A percentile compares a stretch with the other conserved stretches of the same genome.
Evolutionary conservation across 2,113 vertebrate species (phyloP).

Genomic region (Micromys minutus): DNA sequence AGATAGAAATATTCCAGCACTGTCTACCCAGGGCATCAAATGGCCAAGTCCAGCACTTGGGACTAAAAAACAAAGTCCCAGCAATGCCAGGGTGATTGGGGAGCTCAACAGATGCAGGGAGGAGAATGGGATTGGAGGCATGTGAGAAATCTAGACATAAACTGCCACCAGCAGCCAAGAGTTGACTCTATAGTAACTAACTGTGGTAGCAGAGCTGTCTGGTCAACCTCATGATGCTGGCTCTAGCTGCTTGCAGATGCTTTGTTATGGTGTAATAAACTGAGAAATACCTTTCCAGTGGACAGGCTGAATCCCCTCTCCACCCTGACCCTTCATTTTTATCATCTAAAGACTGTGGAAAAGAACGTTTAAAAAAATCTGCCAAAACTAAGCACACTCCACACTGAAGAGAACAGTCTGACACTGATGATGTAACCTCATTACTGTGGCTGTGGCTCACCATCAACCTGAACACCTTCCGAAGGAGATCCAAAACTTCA

Average conservation of each 20-base stretch:
- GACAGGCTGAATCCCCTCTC: slow-evolving; percentile 93
- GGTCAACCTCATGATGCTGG: slow-evolving; percentile 95
- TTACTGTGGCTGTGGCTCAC: not conserved
- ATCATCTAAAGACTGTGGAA: slow-evolving; percentile 98
- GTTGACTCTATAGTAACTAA: slow-evolving; percentile 98
- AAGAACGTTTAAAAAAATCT: slow-evolving; percentile 95
- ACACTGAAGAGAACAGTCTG: slow-evolving; percentile 97
- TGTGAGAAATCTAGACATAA: slow-evolving; percentile 97
- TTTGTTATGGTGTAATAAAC: slow-evolving; percentile 92
- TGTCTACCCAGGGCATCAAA: slow-evolving; percentile 95
- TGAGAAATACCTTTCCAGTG: slow-evolving; percentile 94
- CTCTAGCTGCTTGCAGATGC: slow-evolving; percentile 88
- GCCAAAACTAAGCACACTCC: slow-evolving; percentile 96
- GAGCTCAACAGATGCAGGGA: slow-evolving; percentile 97
- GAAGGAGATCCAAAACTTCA: too few relatives aligned
- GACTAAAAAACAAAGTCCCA: slow-evolving; percentile 99
- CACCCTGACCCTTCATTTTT: slow-evolving; percentile 98
- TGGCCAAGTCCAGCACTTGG: slow-evolving; percentile 94
- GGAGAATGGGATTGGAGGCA: slow-evolving; percentile 97
- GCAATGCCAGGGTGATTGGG: slow-evolving; percentile 97
- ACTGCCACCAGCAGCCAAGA: slow-evolving; percentile 95
- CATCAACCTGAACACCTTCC: not conserved
- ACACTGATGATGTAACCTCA: not conserved
- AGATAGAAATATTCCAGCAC: slow-evolving; percentile 95
- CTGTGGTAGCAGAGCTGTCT: slow-evolving; percentile 96